Evolutionary conservation across 2,797 vertebrate genomes (phyloP), one percentile per base, ranked within the genome.

Genomic region (Oophaga sylvatica): DNA sequence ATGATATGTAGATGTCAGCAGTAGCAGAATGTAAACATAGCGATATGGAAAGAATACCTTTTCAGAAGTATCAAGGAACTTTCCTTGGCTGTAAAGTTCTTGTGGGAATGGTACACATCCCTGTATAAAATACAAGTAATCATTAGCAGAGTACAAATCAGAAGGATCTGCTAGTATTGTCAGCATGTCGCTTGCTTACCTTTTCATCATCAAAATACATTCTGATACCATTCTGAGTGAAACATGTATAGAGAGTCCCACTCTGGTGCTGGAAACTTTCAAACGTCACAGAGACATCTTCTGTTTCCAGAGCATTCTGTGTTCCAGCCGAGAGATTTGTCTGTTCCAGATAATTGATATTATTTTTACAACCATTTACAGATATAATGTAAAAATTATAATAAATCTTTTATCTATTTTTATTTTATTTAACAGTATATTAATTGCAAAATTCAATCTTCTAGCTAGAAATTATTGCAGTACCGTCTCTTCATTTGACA

Each of bases 181-280:
- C 1, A 63, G 3, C 63, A 9, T 16, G 13, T 26, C 11, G 80
- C 17, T 65, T 48, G 41, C 48, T 81, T 60, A 94, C 94, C 88
- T 94, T 93, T 0, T 90, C 88, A 87, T 93, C 93, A 71, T 94
- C 92, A 0, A 94, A 92, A 41, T 94, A 94, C 31, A 94, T 91
- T 68, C 92, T 89, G 83, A 88, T 91, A 1, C 93, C 93, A 0
- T 94, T 90, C 5, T 94, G 92, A 8, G 79, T 93, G 88, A 94
- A 92, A 91, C 94, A 94, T 80, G 93, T 93, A 91, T 94, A 94
- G 8, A 94, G 91, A 2, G 83, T 92, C 60, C 93, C 92, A 41
- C 90, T 91, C 87, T 90, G 90, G 85, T 94, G 93, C 10, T 94
- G 91, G 86, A 94, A 94, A 88, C 91, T 94, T 90, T 95, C 92